Percentiles rank a stretch among this genome's conserved stretches.
Evolutionary conservation across 2,797 vertebrate species (phyloP).

Genomic region (Scarus forsteni): DNA sequence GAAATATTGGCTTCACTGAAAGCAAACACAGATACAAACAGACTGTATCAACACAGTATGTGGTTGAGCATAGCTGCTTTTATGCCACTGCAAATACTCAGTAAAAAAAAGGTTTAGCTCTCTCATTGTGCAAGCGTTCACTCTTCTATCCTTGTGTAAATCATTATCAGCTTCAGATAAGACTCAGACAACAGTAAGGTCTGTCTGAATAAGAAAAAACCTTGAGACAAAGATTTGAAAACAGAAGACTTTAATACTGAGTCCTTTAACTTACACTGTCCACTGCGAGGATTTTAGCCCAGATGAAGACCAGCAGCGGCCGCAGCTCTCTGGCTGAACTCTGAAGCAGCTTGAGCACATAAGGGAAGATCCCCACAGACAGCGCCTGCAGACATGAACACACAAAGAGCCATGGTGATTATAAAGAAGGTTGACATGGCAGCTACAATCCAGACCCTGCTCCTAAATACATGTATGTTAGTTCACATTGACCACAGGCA

Average conservation of each 20-base stretch:
- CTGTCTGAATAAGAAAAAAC: neutral
- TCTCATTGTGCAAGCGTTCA: neutral
- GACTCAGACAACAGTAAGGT: neutral
- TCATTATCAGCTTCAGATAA: neutral
- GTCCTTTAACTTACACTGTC: slow-evolving; percentile 92
- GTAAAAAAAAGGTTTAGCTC: neutral
- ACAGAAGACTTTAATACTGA: neutral
- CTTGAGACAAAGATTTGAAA: neutral
- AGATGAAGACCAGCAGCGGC: slow-evolving; percentile 97
- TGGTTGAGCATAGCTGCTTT: neutral
- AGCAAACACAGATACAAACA: neutral
- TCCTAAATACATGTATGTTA: neutral
- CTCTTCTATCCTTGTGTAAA: neutral
- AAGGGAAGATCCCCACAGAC: slow-evolving; percentile 97
- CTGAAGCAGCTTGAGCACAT: slow-evolving; percentile 96
- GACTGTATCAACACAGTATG: neutral
- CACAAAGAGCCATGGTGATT: slow-evolving; percentile 13
- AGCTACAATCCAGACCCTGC: neutral
- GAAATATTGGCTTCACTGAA: neutral
- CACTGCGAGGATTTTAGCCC: slow-evolving; percentile 98
- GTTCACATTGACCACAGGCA: neutral
- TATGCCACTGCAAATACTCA: neutral
- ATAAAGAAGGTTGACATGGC: neutral
- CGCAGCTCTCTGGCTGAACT: slow-evolving; percentile 96
- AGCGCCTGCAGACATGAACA: slow-evolving; percentile 87